Conservation (phyloP, 2,888 invertebrate species). For the Vandiemenella viatica region DNA sequence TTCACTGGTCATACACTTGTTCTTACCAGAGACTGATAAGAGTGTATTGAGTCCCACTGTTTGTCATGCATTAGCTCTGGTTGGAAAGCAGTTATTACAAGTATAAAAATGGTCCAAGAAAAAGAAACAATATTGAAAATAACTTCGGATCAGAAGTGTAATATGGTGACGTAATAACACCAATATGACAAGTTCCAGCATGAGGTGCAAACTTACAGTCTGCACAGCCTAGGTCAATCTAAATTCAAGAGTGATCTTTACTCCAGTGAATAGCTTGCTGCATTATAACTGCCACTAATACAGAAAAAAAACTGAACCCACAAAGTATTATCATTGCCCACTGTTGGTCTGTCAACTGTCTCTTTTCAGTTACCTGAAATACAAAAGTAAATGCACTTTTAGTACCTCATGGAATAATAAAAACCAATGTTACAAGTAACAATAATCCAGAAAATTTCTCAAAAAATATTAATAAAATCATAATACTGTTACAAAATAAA, state of each 20-base stretch:
- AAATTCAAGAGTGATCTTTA: slow-evolving; percentile 1
- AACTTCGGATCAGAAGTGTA: not conserved
- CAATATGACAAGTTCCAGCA: not conserved
- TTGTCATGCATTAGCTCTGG: slow-evolving; percentile 7
- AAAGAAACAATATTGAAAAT: not conserved
- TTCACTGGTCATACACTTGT: not conserved
- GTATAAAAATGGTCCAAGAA: slow-evolving; percentile 8
- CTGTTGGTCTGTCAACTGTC: slow-evolving; percentile 40
- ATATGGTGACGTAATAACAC: not conserved
- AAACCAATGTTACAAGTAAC: not conserved
- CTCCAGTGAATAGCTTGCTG: slow-evolving; percentile 30
- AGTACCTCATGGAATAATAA: too few species aligned
- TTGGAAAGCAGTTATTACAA: slow-evolving; percentile 11
- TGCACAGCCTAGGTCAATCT: not conserved
- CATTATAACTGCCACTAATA: slow-evolving; percentile 43
- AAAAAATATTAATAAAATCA: not conserved
- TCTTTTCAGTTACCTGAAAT: slow-evolving; percentile 22
- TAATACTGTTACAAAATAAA: not conserved
- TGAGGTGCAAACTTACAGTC: not conserved
- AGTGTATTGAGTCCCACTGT: not conserved
- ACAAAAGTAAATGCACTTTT: slow-evolving; percentile 3
- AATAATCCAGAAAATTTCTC: not conserved
- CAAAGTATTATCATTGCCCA: slow-evolving; percentile 45
- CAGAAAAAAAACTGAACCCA: slow-evolving; percentile 43
- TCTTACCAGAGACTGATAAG: not conserved